Conservation (phyloP, 2,888 invertebrate genomes). For the Girardia tigrina region DNA sequence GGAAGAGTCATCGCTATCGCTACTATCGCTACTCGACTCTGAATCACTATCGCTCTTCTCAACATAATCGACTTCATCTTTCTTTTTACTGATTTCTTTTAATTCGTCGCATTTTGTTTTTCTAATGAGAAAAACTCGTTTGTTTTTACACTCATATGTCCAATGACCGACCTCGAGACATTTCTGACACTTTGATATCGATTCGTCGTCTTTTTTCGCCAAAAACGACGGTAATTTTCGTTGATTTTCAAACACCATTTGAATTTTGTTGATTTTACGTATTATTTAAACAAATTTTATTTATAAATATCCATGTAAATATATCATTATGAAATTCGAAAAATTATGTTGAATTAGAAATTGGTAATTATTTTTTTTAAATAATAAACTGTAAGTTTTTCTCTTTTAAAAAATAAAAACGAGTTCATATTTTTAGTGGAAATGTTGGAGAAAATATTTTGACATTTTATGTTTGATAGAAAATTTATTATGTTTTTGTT, state of each 20-base stretch:
- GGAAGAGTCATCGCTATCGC: neutral
- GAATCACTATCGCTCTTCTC: neutral
- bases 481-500: neutral
- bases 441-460: neutral
- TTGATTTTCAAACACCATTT: slow-evolving; percentile 23
- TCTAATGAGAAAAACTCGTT: slow-evolving; percentile 52
- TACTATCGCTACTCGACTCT: neutral
- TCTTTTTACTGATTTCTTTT: neutral
- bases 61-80: neutral
- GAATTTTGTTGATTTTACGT: neutral
- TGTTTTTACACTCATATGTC: slow-evolving; percentile 84
- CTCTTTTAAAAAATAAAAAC: no score
- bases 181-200: slow-evolving; percentile 62
- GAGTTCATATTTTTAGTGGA: neutral
- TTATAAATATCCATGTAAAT: no score
- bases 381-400: no score
- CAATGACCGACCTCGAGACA: slow-evolving; percentile 80
- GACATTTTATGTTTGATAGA: neutral
- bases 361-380: neutral
- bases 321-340: neutral
- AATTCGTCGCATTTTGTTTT: slow-evolving; percentile 1
- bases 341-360: neutral
- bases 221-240: slow-evolving; percentile 11
- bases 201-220: neutral
- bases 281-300: slow-evolving; percentile 1